Conservation (phyloP, 2,888 invertebrate species). For the Cotesia congregata region DNA sequence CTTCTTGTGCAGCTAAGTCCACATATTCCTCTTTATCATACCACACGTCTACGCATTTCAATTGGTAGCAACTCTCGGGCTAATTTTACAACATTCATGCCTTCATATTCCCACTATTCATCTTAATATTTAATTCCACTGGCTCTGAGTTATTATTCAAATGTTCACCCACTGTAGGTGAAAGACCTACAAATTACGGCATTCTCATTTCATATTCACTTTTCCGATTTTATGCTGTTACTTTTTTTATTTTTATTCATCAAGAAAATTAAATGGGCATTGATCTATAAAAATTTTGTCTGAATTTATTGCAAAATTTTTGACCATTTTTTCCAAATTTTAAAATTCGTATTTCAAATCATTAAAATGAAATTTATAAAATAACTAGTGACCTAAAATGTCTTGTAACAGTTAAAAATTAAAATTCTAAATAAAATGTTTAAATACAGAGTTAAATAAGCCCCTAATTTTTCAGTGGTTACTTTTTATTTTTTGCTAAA, state of each 20-base stretch:
- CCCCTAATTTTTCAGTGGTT: too few species aligned
- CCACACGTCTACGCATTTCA: neutral
- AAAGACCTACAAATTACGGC: neutral
- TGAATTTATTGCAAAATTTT: too few species aligned
- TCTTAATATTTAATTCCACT: neutral
- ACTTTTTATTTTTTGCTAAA: neutral
- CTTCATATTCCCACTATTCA: conserved; percentile 1
- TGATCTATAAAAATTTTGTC: too few species aligned
- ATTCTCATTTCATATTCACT: neutral
- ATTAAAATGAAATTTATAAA: too few species aligned
- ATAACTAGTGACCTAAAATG: too few species aligned
- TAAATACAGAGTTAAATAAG: too few species aligned
- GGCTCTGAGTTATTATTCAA: neutral
- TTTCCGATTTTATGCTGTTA: neutral
- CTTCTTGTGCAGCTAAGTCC: conserved; percentile 6
- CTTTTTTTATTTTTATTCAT: neutral
- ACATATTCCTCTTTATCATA: neutral
- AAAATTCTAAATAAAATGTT: too few species aligned
- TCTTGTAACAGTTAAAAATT: too few species aligned
- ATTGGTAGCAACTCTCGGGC: conserved; percentile 2
- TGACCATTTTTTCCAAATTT: too few species aligned
- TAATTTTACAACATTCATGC: neutral
- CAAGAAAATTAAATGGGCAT: too few species aligned
- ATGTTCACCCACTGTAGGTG: neutral
- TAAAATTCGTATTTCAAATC: too few species aligned